phyloP scores from a whole-genome alignment of 1,140 invertebrate species.

The Tetramorium simillimum region DNA sequence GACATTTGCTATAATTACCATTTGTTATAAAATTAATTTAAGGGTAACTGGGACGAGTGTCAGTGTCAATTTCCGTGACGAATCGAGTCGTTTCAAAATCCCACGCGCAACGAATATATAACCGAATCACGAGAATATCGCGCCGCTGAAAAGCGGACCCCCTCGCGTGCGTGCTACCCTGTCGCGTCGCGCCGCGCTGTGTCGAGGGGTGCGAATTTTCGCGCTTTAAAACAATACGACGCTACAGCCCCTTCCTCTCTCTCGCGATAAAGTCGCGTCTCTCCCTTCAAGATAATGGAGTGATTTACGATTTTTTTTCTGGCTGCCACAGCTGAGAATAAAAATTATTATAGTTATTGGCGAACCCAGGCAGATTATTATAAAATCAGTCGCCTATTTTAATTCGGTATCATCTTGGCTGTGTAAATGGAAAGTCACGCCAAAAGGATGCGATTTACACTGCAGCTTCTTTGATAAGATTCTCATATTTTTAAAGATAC shows the following conservation, averaged over 20 bases:
- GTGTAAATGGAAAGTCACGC: neutral
- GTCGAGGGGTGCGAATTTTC: slow-evolving; percentile 60
- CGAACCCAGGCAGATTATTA: slow-evolving; percentile 5
- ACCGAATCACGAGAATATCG: slow-evolving; percentile 46
- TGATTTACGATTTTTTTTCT: slow-evolving; percentile 53
- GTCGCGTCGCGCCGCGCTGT: neutral
- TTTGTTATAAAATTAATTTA: neutral
- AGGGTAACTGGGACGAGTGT: neutral
- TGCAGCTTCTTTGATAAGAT: neutral
- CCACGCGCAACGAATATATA: slow-evolving; percentile 28
- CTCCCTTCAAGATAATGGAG: slow-evolving; percentile 25
- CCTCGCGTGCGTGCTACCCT: slow-evolving; percentile 18
- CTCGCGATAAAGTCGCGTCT: slow-evolving; percentile 32
- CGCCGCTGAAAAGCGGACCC: slow-evolving; percentile 38
- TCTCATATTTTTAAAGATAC: neutral
- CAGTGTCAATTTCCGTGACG: slow-evolving; percentile 21
- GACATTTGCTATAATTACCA: neutral
- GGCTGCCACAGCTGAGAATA: neutral
- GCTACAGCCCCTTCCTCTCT: neutral
- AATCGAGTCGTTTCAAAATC: slow-evolving; percentile 24
- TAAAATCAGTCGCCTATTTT: neutral
- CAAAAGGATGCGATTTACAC: neutral
- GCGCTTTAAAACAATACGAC: slow-evolving; percentile 65
- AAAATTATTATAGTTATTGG: slow-evolving; percentile 29
- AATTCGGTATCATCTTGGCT: neutral